Evolutionary conservation across 1,140 invertebrate species (phyloP).

Genomic region (Drosophila sturtevanti): DNA sequence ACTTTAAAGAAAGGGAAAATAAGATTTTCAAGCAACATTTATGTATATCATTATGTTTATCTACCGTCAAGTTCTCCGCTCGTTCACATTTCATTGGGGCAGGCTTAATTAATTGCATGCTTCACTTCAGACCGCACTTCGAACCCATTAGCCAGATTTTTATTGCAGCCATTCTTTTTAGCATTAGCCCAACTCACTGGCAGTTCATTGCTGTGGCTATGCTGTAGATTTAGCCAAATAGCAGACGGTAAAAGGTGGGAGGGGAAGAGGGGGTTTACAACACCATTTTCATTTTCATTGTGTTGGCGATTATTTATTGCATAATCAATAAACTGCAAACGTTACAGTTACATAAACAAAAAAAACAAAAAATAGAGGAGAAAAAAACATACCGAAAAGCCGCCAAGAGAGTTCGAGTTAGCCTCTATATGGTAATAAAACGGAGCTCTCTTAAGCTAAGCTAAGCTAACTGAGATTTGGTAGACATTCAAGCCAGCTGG

Average conservation of each 20-base stretch:
- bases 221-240: no score
- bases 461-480: neutral
- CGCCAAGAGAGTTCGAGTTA: conserved; percentile 60
- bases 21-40: neutral
- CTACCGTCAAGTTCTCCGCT: neutral
- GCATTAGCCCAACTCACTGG: conserved; percentile 38
- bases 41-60: neutral
- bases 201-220: conserved; percentile 1
- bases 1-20: neutral
- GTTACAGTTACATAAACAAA: conserved; percentile 75
- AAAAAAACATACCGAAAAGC: conserved; percentile 44
- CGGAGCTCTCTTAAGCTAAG: conserved; percentile 26
- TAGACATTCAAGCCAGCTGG: conserved; percentile 8
- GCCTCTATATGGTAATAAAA: conserved; percentile 78
- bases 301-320: conserved; percentile 77
- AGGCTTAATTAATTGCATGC: conserved; percentile 32
- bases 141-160: conserved; percentile 64
- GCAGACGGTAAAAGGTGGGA: neutral
- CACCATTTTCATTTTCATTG: conserved; percentile 45
- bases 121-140: conserved; percentile 5
- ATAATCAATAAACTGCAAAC: conserved; percentile 79
- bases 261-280: conserved; percentile 42
- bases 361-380: conserved; percentile 39
- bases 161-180: conserved; percentile 63
- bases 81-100: neutral